Evolutionary conservation across 2,113 vertebrate species (phyloP).

Genomic region (Rhombomys opimus): DNA sequence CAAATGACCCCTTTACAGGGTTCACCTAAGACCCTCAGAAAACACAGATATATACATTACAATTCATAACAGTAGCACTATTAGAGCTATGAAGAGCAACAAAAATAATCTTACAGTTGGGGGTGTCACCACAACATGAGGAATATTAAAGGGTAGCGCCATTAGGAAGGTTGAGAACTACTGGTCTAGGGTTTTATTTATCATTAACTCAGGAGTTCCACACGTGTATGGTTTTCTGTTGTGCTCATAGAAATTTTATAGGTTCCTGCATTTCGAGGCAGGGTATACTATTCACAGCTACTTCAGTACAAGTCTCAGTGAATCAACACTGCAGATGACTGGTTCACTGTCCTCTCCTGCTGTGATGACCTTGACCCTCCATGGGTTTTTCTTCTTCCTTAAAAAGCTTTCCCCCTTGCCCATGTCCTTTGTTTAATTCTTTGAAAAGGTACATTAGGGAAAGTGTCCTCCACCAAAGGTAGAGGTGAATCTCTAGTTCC

Average conservation of each 20-base stretch:
- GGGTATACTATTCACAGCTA: neutral
- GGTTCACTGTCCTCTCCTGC: neutral
- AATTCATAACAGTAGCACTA: neutral
- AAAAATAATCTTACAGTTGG: neutral
- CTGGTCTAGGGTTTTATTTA: neutral
- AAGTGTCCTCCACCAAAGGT: neutral
- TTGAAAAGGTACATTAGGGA: neutral
- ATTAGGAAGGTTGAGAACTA: neutral
- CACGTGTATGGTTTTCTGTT: neutral
- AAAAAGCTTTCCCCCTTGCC: neutral
- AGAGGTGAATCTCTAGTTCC: neutral
- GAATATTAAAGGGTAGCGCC: neutral
- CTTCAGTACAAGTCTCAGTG: neutral
- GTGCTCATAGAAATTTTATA: neutral
- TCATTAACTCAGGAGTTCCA: slow-evolving; percentile 9
- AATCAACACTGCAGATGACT: neutral
- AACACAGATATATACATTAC: neutral
- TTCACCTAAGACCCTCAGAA: neutral
- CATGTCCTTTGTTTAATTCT: neutral
- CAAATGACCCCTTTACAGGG: neutral
- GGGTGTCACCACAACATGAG: neutral
- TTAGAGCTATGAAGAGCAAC: neutral
- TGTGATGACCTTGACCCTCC: neutral
- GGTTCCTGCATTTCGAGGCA: neutral
- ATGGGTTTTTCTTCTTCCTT: neutral